Conservation (phyloP, 2,888 invertebrate species). For the Lathronympha strigana region DNA sequence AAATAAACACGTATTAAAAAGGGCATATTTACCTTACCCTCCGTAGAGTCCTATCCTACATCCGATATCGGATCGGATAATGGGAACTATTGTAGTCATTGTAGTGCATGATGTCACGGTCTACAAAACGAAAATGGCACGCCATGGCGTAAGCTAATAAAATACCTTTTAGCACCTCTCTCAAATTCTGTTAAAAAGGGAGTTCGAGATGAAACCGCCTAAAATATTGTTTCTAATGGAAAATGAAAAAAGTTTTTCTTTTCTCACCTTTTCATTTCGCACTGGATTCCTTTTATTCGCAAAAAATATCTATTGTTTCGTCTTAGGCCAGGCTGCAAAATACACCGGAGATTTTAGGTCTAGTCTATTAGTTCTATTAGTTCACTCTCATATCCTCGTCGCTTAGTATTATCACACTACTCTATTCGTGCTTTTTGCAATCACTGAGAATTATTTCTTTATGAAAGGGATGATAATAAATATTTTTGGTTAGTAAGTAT, state of each 20-base stretch:
- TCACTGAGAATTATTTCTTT: not conserved
- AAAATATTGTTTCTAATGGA: conserved; percentile 34
- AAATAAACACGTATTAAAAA: too few relatives aligned
- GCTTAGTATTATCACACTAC: conserved; percentile 8
- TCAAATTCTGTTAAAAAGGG: conserved; percentile 26
- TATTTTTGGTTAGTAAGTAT: not conserved
- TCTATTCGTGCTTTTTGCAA: not conserved
- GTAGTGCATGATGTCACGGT: too few relatives aligned
- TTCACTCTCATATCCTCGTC: conserved; percentile 2
- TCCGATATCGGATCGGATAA: too few relatives aligned
- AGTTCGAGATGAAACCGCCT: conserved; percentile 17
- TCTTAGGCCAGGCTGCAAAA: not conserved
- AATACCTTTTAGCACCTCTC: conserved; percentile 24
- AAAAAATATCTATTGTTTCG: conserved; percentile 17
- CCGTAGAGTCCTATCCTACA: too few relatives aligned
- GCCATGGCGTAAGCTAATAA: conserved; percentile 6
- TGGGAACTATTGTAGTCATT: not conserved
- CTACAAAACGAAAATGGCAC: conserved; percentile 3
- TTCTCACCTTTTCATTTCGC: conserved; percentile 23
- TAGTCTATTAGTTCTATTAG: conserved; percentile 21
- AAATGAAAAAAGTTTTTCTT: conserved; percentile 37
- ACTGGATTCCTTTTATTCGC: conserved; percentile 17
- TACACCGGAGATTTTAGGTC: conserved; percentile 10
- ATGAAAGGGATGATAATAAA: not conserved
- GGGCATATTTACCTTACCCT: too few relatives aligned